phyloP scores from a whole-genome alignment of 2,797 vertebrate species.

The Poecilia gillii region DNA sequence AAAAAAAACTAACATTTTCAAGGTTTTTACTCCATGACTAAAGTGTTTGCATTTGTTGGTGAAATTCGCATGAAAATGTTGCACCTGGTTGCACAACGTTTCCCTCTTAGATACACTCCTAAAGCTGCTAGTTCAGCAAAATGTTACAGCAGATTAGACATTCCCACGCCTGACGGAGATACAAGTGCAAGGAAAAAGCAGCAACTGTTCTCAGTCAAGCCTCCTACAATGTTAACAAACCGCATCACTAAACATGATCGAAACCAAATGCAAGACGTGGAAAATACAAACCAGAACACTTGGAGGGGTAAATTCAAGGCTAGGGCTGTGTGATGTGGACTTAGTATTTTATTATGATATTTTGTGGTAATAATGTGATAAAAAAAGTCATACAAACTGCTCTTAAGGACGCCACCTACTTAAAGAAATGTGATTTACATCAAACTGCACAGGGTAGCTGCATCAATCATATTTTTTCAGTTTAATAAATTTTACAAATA shows the following conservation, averaged over 20 bases:
- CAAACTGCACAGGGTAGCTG: no score
- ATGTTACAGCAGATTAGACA: conserved; percentile 17
- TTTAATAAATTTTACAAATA: no score
- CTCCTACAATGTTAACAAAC: conserved; percentile 14
- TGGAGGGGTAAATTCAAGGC: background rate
- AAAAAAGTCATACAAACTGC: no score
- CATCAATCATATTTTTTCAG: no score
- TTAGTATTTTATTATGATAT: no score
- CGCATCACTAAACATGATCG: background rate
- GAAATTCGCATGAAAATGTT: background rate
- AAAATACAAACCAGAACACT: background rate
- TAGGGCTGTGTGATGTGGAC: no score
- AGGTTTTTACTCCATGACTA: background rate
- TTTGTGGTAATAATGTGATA: no score
- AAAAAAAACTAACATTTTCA: background rate
- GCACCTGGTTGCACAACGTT: background rate
- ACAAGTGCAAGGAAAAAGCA: conserved; percentile 26
- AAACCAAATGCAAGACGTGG: background rate
- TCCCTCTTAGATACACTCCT: conserved; percentile 11
- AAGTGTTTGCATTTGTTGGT: background rate
- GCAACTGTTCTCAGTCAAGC: conserved; percentile 25
- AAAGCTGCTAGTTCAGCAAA: background rate
- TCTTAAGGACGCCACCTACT: no score
- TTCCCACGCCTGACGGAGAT: background rate
- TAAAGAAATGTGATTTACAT: no score